Conservation (phyloP, 2,797 vertebrate species). For the Amphiprion clarkii region DNA sequence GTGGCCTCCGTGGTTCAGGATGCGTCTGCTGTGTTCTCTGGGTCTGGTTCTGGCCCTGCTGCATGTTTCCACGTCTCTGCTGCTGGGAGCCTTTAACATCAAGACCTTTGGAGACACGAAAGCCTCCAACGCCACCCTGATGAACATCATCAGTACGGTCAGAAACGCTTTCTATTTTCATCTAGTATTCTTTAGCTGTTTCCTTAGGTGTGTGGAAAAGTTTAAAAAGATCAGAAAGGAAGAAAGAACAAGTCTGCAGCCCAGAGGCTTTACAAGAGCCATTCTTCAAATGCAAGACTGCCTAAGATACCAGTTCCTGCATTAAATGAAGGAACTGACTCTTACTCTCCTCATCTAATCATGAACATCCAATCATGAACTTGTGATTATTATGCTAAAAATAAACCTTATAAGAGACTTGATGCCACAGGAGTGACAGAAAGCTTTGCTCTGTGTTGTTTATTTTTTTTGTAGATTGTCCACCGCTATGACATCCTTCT, state of each 20-base stretch:
- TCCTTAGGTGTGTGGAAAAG: no score
- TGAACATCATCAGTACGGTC: slow-evolving; percentile 80
- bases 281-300: no score
- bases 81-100: slow-evolving; percentile 89
- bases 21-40: slow-evolving; percentile 58
- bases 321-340: no score
- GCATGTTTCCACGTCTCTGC: slow-evolving; percentile 68
- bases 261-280: no score
- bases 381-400: fast-evolving
- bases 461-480: slow-evolving; percentile 84
- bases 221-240: no score
- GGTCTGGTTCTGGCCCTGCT: slow-evolving; percentile 61
- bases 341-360: no score
- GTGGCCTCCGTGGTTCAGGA: slow-evolving; percentile 53
- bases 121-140: slow-evolving; percentile 80
- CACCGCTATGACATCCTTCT: slow-evolving; percentile 89
- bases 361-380: background rate
- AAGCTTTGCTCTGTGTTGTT: background rate
- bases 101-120: slow-evolving; percentile 85
- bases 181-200: no score
- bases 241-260: no score
- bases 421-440: fast-evolving
- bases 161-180: background rate
- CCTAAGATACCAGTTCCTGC: no score
- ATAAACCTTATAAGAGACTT: no score